Evolutionary conservation across 1,140 invertebrate genomes (phyloP).

Genomic region (Bombus balteatus): DNA sequence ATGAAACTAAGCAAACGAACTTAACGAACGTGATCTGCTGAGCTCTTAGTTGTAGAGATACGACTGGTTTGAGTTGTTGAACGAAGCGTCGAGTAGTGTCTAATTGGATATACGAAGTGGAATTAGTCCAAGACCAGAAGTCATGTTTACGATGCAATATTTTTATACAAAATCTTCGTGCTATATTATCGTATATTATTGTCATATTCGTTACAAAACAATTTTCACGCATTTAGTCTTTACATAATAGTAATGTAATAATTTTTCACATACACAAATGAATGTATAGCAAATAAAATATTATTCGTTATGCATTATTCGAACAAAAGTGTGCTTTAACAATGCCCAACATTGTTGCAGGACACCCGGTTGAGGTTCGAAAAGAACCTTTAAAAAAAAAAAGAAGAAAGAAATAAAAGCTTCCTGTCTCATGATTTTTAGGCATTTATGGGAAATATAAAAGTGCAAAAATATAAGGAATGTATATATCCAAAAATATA

Average conservation of each 20-base stretch:
- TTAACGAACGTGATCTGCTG: not conserved
- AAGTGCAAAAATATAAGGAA: too few relatives aligned
- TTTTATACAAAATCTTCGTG: not conserved
- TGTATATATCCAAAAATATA: too few relatives aligned
- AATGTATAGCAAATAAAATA: not conserved
- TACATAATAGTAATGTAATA: not conserved
- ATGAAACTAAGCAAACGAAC: constrained; percentile 4
- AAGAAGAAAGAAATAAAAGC: not conserved
- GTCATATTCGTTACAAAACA: too few relatives aligned
- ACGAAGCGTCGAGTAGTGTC: not conserved
- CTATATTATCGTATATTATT: not conserved
- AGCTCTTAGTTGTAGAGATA: not conserved
- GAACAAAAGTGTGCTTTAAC: not conserved
- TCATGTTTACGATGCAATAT: not conserved
- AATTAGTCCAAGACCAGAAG: constrained; percentile 16
- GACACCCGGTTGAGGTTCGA: not conserved
- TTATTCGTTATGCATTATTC: not conserved
- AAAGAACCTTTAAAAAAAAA: not conserved
- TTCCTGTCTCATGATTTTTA: too few relatives aligned
- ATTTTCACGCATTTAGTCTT: not conserved
- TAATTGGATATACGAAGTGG: constrained; percentile 15
- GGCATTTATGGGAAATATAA: too few relatives aligned
- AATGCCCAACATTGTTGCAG: not conserved
- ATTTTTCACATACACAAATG: not conserved
- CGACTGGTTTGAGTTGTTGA: not conserved